Conservation (phyloP, 2,888 invertebrate genomes). For the Drosophila setosimentum region DNA sequence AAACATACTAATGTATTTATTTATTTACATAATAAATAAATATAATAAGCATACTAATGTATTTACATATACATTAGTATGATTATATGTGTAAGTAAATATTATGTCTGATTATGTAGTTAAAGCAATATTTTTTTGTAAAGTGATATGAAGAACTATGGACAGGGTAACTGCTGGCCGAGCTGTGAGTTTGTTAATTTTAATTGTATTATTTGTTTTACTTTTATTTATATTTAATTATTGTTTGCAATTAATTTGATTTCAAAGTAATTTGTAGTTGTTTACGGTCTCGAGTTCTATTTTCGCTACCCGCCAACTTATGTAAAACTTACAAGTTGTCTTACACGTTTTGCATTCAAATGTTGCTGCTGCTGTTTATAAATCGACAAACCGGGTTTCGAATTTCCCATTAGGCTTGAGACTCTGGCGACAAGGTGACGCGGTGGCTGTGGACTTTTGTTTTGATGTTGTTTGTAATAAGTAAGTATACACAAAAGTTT, state of each 20-base stretch:
- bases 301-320: constrained; percentile 53
- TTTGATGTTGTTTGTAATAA: constrained; percentile 37
- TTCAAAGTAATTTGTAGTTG: constrained; percentile 47
- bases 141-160: background rate
- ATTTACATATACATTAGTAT: background rate
- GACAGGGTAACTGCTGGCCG: background rate
- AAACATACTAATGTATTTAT: background rate
- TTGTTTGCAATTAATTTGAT: constrained; percentile 43
- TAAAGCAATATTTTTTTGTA: background rate
- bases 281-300: constrained; percentile 60
- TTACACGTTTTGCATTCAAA: constrained; percentile 72
- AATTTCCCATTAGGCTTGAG: constrained; percentile 61
- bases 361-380: constrained; percentile 38
- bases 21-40: no score
- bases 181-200: background rate
- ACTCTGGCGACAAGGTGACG: constrained; percentile 64
- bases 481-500: constrained; percentile 5
- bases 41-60: no score
- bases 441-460: constrained; percentile 44
- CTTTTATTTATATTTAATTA: constrained; percentile 2
- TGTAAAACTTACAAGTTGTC: constrained; percentile 65
- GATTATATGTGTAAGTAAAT: background rate
- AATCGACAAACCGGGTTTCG: constrained; percentile 66
- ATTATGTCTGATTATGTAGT: background rate
- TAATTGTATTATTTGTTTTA: background rate